Conservation (phyloP, 1,140 invertebrate species). For the Trichonephila inaurata region DNA sequence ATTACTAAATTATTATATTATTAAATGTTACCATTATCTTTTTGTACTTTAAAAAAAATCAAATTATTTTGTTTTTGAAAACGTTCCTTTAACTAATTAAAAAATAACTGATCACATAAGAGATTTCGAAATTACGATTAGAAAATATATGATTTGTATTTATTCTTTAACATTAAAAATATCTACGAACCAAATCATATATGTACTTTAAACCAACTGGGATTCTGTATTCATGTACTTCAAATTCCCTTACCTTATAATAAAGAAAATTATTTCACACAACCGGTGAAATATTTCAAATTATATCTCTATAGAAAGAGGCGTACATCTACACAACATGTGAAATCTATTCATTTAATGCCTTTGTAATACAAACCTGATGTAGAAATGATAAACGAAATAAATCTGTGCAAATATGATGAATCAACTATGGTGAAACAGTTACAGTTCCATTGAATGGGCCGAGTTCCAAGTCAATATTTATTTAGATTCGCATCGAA, state of each 20-base stretch:
- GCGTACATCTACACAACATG: not conserved
- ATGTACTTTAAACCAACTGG: too few species aligned
- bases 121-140: too few species aligned
- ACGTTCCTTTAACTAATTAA: too few species aligned
- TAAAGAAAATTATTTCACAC: not conserved
- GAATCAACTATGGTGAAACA: slow-evolving; percentile 57
- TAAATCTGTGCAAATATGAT: slow-evolving; percentile 35
- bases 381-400: slow-evolving; percentile 3
- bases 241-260: not conserved
- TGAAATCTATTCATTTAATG: not conserved
- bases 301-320: not conserved
- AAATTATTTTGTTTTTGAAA: too few species aligned
- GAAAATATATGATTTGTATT: too few species aligned
- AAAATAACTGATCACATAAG: too few species aligned
- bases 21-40: too few species aligned
- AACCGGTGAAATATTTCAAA: not conserved
- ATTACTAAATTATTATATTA: too few species aligned
- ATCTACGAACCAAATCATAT: too few species aligned
- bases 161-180: too few species aligned
- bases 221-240: not conserved
- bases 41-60: too few species aligned
- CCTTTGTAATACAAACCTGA: not conserved
- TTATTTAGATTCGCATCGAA: slow-evolving; percentile 23
- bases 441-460: slow-evolving; percentile 6
- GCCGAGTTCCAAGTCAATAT: slow-evolving; percentile 34